phyloP scores from a whole-genome alignment of 1,140 invertebrate genomes.

The Cydia fagiglandana region DNA sequence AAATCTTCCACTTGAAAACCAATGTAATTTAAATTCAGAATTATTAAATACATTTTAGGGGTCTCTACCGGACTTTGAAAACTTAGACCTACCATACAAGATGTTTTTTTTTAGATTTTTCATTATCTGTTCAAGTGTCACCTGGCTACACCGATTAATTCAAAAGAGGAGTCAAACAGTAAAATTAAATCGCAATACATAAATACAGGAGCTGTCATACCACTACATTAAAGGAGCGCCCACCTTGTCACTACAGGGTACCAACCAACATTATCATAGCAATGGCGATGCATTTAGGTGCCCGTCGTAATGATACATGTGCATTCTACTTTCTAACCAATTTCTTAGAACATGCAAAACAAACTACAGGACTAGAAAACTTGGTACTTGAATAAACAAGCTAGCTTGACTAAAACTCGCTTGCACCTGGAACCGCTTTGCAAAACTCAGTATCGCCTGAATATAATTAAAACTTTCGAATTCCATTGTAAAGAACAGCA shows the following conservation, averaged over 20 bases:
- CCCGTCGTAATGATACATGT: constrained; percentile 4
- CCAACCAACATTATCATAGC: neutral
- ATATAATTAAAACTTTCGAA: no score
- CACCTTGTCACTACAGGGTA: neutral
- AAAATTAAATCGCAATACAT: neutral
- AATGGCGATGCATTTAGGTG: neutral
- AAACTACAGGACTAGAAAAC: constrained; percentile 1
- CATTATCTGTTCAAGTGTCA: neutral
- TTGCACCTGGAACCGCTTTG: no score
- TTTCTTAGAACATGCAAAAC: constrained; percentile 9
- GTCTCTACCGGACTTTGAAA: no score
- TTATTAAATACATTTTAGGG: no score
- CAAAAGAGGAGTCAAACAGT: constrained; percentile 2
- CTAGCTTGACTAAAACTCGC: neutral
- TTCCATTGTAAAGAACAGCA: no score
- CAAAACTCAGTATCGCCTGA: no score
- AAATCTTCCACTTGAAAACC: no score
- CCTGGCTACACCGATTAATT: neutral
- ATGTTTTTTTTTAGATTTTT: no score
- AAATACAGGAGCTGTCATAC: neutral
- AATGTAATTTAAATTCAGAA: no score
- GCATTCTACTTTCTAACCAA: constrained; percentile 25
- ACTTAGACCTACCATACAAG: no score
- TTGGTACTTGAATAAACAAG: neutral
- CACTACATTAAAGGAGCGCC: neutral